A percentile compares a stretch with the other conserved stretches of the same genome.
Evolutionary conservation across 2,113 vertebrate species (phyloP).

Genomic region (Struthidea cinerea): DNA sequence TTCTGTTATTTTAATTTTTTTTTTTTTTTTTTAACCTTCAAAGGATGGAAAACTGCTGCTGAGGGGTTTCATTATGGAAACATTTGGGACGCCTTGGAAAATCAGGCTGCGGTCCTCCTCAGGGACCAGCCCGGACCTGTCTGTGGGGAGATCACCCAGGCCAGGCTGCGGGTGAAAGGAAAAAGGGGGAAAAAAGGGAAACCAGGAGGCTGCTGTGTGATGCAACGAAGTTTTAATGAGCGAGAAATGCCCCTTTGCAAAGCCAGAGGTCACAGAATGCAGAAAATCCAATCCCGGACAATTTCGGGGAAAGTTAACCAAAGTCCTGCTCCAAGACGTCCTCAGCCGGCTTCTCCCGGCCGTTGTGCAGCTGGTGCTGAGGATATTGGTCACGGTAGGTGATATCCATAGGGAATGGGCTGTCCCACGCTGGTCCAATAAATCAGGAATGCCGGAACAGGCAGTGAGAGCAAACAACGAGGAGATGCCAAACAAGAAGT

Average conservation of each 20-base stretch:
- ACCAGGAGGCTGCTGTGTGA: neutral
- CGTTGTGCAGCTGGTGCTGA: neutral
- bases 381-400: neutral
- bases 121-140: neutral
- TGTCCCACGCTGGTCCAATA: rapidly evolving
- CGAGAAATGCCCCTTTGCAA: neutral
- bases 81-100: neutral
- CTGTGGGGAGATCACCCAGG: neutral
- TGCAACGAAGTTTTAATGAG: conserved; percentile 35
- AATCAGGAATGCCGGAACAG: neutral
- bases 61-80: rapidly evolving
- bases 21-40: neutral
- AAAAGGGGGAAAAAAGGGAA: neutral
- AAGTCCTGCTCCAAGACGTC: neutral
- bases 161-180: neutral
- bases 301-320: neutral
- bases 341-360: neutral
- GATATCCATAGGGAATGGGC: neutral
- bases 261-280: neutral
- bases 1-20: neutral
- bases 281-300: neutral
- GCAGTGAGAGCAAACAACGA: neutral
- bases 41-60: neutral
- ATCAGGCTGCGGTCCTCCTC: neutral
- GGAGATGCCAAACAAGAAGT: rapidly evolving